These are phyloP conservation scores for Castor canadensis DNA, from an alignment of 2,113 vertebrate genomes.

Conservation along the genomic window DNA sequence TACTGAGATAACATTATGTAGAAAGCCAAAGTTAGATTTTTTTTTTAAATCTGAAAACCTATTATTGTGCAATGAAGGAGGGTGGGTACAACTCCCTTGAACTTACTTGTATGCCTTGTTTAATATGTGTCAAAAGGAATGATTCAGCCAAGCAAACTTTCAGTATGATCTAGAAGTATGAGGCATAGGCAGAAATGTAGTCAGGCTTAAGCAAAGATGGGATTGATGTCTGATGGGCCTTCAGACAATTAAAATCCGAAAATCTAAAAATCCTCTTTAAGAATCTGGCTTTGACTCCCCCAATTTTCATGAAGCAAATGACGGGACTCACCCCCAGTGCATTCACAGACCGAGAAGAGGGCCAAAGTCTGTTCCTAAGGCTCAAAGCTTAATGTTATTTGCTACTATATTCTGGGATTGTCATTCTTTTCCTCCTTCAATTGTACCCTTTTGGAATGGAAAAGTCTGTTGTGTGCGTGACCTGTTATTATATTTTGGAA, in stretches of 20 bases:
- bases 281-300: not conserved
- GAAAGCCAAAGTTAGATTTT: not conserved
- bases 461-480: not conserved
- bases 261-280: not conserved
- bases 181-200: not conserved
- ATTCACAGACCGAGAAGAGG: not conserved
- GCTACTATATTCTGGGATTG: not conserved
- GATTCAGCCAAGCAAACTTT: not conserved
- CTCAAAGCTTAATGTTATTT: not conserved
- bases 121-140: not conserved
- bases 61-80: not conserved
- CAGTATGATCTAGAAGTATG: not conserved
- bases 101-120: not conserved
- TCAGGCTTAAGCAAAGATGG: not conserved
- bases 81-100: not conserved
- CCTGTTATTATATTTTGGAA: not conserved
- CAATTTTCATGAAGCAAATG: not conserved
- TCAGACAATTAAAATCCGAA: not conserved
- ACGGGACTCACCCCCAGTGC: fast-evolving
- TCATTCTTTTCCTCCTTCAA: not conserved
- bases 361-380: not conserved
- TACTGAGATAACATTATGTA: not conserved
- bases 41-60: not conserved
- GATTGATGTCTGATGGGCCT: not conserved
- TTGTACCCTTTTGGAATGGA: not conserved